Evolutionary conservation across 2,113 vertebrate species (phyloP).

Genomic region (Calyptommatus sinebrachiatus): DNA sequence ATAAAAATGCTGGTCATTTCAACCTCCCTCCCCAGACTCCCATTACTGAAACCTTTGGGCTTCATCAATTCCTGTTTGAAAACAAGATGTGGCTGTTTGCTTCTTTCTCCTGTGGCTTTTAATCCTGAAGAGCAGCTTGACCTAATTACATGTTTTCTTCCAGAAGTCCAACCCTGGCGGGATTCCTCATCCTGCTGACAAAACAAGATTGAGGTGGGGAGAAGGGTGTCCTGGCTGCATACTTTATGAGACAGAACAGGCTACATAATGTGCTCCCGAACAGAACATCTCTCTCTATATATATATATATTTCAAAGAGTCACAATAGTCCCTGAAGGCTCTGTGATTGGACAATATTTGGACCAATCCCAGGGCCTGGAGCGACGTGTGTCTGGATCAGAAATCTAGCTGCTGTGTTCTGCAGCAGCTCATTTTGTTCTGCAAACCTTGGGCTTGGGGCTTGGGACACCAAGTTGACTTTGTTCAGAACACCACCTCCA

Average conservation of each 20-base stretch:
- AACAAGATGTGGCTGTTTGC: not conserved
- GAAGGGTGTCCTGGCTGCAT: slow-evolving; percentile 23
- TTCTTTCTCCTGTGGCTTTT: not conserved
- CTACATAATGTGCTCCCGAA: slow-evolving; percentile 49
- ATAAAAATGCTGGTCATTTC: not conserved
- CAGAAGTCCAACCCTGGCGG: slow-evolving; percentile 37
- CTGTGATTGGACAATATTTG: not conserved
- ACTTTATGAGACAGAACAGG: slow-evolving; percentile 55
- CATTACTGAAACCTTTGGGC: not conserved
- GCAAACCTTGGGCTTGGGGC: too few relatives aligned
- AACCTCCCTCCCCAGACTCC: rapidly evolving
- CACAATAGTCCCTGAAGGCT: too few relatives aligned
- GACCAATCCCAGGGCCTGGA: too few relatives aligned
- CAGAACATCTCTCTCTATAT: slow-evolving; percentile 41
- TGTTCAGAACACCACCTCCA: too few relatives aligned
- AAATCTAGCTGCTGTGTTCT: too few relatives aligned
- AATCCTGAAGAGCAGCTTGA: slow-evolving; percentile 22
- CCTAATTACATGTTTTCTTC: slow-evolving; percentile 45
- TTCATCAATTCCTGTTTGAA: not conserved
- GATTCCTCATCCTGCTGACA: not conserved
- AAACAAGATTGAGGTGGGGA: slow-evolving; percentile 44
- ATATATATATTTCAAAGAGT: not conserved
- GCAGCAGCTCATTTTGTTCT: too few relatives aligned
- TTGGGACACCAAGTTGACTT: too few relatives aligned
- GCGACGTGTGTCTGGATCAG: too few relatives aligned